phyloP scores from a whole-genome alignment of 2,797 vertebrate genomes.

The Lithobates sylvaticus region DNA sequence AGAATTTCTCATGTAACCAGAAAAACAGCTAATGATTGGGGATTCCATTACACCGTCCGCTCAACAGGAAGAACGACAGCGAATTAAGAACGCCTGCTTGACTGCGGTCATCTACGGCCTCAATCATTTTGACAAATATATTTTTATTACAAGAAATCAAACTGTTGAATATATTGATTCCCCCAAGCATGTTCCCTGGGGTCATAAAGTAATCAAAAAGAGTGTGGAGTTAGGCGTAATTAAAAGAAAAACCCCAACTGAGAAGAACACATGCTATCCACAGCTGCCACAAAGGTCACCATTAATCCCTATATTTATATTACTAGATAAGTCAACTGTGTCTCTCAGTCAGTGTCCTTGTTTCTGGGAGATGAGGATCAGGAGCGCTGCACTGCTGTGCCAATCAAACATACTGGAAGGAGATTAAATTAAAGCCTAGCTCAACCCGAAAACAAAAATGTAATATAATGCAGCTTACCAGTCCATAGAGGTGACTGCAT shows the following conservation, averaged over 20 bases:
- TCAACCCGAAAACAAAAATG: not conserved
- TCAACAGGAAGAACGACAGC: too few species aligned
- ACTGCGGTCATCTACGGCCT: too few species aligned
- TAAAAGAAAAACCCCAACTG: not conserved
- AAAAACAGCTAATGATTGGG: too few species aligned
- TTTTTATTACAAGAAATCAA: too few species aligned
- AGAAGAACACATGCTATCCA: not conserved
- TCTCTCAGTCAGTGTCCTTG: not conserved
- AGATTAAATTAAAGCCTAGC: not conserved
- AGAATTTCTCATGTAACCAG: too few species aligned
- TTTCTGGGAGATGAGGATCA: not conserved
- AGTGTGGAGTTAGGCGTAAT: not conserved
- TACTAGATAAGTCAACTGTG: not conserved
- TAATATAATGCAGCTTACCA: too few species aligned
- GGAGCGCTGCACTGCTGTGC: not conserved
- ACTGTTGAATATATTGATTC: constrained; percentile 25
- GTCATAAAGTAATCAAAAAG: constrained; percentile 7
- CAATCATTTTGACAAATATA: too few species aligned
- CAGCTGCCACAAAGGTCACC: not conserved
- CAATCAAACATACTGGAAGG: not conserved
- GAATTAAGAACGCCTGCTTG: too few species aligned
- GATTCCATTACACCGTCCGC: too few species aligned
- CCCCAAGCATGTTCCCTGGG: not conserved
- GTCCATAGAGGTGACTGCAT: too few species aligned
- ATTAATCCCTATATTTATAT: not conserved